phyloP scores from a whole-genome alignment of 2,797 vertebrate genomes.

The Enteromius argenteus region DNA sequence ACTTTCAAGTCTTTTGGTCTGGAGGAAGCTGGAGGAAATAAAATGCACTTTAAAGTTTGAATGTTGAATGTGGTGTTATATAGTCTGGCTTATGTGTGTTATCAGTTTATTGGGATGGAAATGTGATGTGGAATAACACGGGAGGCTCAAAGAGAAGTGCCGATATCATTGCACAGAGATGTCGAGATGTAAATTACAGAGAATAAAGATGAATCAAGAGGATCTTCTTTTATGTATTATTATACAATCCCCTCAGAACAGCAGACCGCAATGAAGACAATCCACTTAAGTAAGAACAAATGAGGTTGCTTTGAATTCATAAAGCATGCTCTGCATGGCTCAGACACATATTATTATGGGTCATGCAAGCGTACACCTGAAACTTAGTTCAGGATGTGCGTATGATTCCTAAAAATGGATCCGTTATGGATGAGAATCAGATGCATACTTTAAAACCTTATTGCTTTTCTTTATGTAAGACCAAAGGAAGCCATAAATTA shows the following conservation, averaged over 20 bases:
- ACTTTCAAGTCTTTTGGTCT: conserved; percentile 14
- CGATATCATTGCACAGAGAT: conserved; percentile 10
- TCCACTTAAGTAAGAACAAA: conserved; percentile 53
- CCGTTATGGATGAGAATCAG: background rate
- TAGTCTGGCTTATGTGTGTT: conserved; percentile 17
- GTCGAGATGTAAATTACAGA: conserved; percentile 50
- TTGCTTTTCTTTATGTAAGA: conserved; percentile 20
- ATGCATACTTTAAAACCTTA: background rate
- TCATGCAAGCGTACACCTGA: conserved; percentile 29
- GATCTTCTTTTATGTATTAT: conserved; percentile 39
- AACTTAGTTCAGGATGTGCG: background rate
- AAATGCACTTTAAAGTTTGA: background rate
- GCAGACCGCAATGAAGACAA: conserved; percentile 37
- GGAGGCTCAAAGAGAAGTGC: conserved; percentile 32
- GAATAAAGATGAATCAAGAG: conserved; percentile 44
- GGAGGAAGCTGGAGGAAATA: background rate
- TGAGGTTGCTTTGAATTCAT: conserved; percentile 48
- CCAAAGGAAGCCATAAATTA: conserved; percentile 33
- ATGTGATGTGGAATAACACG: conserved; percentile 39
- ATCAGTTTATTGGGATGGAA: conserved; percentile 48
- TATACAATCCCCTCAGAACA: conserved; percentile 30
- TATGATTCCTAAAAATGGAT: conserved; percentile 7
- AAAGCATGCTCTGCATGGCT: conserved; percentile 33
- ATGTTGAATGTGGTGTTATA: conserved; percentile 34
- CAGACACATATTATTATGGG: conserved; percentile 20